These are phyloP conservation scores for Lasioglossum calceatum DNA, from an alignment of 2,888 invertebrate genomes.

Conservation along the genomic window DNA sequence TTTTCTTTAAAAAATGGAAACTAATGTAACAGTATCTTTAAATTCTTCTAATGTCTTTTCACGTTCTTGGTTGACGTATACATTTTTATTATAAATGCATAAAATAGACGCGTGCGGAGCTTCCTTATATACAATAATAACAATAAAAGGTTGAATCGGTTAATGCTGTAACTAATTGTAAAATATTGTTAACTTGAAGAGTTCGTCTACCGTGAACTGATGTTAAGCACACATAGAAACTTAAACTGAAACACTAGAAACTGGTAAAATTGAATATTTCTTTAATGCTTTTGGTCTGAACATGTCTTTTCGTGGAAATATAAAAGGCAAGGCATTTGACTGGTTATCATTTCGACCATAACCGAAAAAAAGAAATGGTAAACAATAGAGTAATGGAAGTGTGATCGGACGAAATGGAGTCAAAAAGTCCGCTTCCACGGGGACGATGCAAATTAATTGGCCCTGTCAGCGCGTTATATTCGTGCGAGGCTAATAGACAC, in stretches of 20 bases:
- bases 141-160: neutral
- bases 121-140: neutral
- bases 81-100: neutral
- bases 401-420: neutral
- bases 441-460: constrained; percentile 10
- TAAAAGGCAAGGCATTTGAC: neutral
- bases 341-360: neutral
- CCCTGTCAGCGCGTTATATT: constrained; percentile 13
- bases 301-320: neutral
- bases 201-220: neutral
- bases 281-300: neutral
- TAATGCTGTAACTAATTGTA: neutral
- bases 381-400: neutral
- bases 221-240: neutral
- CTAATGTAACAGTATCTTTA: neutral
- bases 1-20: neutral
- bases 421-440: neutral
- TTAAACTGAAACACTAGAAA: neutral
- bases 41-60: too few relatives aligned
- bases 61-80: neutral
- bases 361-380: neutral
- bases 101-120: too few relatives aligned
- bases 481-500: constrained; percentile 8
- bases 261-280: neutral
- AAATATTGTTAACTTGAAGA: neutral